Evolutionary conservation across 2,113 vertebrate genomes (phyloP).

Genomic region (Ciconia boyciana): DNA sequence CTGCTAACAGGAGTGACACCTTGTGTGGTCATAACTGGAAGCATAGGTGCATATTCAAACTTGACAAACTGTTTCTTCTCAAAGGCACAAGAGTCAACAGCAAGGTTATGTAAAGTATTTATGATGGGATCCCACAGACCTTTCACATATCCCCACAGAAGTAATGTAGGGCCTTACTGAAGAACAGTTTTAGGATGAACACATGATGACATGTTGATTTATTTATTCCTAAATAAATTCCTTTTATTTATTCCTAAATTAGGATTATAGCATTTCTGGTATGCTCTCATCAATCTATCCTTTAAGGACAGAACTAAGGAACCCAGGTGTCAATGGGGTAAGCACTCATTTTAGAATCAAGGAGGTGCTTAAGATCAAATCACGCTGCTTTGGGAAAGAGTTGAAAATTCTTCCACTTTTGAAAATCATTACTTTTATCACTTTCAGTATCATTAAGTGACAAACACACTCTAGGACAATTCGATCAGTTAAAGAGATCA

Average conservation of each 20-base stretch:
- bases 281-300: neutral
- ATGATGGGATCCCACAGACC: neutral
- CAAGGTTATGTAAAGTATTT: neutral
- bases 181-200: neutral
- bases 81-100: neutral
- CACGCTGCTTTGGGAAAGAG: neutral
- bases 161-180: neutral
- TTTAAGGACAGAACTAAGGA: neutral
- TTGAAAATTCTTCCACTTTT: neutral
- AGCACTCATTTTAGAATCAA: neutral
- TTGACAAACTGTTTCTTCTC: neutral
- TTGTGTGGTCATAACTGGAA: neutral
- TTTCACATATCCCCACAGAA: neutral
- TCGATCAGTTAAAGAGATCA: neutral
- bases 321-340: neutral
- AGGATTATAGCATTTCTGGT: neutral
- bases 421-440: neutral
- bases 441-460: neutral
- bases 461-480: neutral
- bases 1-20: neutral
- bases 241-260: neutral
- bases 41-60: neutral
- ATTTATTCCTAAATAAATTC: neutral
- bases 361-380: neutral
- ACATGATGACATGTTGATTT: neutral